phyloP scores from a whole-genome alignment of 30 jellyfish, hydroid and myxozoan species.

The Aurelia aurita complex sp. Pacific region DNA sequence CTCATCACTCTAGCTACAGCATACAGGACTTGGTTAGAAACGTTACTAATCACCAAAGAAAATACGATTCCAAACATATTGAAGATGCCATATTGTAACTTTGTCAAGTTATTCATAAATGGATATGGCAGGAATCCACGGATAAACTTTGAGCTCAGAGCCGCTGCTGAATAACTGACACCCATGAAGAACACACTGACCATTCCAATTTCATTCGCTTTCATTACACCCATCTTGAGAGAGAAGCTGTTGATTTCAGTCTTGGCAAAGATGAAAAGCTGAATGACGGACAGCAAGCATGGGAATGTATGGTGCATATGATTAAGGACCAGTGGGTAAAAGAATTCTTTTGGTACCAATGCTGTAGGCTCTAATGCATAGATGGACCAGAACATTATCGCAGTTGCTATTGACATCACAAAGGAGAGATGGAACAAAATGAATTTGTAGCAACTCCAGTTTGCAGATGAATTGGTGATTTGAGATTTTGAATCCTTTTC shows the following conservation, averaged over 20 bases:
- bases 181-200: conserved; percentile 22
- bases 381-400: conserved; percentile 60
- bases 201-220: conserved; percentile 69
- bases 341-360: conserved; percentile 42
- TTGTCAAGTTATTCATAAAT: conserved; percentile 42
- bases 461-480: not conserved
- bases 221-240: conserved; percentile 39
- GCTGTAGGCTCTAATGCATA: conserved; percentile 52
- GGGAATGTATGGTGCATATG: conserved; percentile 80
- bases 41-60: conserved; percentile 52
- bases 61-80: conserved; percentile 31
- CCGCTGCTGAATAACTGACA: not conserved
- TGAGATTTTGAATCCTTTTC: not conserved
- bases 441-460: conserved; percentile 28
- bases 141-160: conserved; percentile 7
- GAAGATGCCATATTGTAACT: conserved; percentile 41
- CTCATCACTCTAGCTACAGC: conserved; percentile 24
- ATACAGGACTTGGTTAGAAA: conserved; percentile 33
- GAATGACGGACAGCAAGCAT: conserved; percentile 47
- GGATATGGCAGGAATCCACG: conserved; percentile 55
- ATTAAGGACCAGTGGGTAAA: conserved; percentile 45
- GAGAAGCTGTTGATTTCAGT: conserved; percentile 54
- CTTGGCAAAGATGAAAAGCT: conserved; percentile 47
- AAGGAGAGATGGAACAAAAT: conserved; percentile 50
- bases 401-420: conserved; percentile 45